phyloP scores from a whole-genome alignment of 2,888 invertebrate species.

The Bimastos eiseni region DNA sequence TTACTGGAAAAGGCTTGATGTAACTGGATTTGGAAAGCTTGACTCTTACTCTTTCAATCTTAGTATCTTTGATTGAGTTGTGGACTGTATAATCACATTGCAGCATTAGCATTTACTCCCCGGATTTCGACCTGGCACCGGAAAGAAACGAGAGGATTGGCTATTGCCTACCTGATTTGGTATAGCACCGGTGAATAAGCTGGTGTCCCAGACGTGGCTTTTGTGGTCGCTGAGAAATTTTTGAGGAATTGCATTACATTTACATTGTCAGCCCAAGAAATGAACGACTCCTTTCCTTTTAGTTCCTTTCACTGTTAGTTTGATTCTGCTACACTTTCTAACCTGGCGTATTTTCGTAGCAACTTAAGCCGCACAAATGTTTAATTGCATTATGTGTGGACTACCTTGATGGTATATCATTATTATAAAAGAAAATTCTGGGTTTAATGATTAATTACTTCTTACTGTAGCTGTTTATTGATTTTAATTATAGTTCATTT shows the following conservation, averaged over 20 bases:
- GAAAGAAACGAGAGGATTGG: too few relatives aligned
- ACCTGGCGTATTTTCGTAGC: neutral
- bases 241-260: too few relatives aligned
- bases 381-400: neutral
- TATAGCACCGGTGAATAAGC: too few relatives aligned
- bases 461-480: neutral
- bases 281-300: too few relatives aligned
- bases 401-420: neutral
- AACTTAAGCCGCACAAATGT: neutral
- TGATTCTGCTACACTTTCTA: neutral
- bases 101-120: too few relatives aligned
- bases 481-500: neutral
- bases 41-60: neutral
- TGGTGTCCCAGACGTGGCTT: too few relatives aligned
- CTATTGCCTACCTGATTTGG: too few relatives aligned
- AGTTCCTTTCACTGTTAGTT: neutral
- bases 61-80: neutral
- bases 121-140: too few relatives aligned
- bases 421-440: neutral
- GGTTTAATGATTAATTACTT: neutral
- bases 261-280: too few relatives aligned
- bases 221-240: too few relatives aligned
- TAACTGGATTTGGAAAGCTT: neutral
- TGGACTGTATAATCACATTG: neutral
- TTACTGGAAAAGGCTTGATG: neutral